These are phyloP conservation scores for Gambusia affinis DNA, from an alignment of 2,113 vertebrate genomes.

Conservation along the genomic window DNA sequence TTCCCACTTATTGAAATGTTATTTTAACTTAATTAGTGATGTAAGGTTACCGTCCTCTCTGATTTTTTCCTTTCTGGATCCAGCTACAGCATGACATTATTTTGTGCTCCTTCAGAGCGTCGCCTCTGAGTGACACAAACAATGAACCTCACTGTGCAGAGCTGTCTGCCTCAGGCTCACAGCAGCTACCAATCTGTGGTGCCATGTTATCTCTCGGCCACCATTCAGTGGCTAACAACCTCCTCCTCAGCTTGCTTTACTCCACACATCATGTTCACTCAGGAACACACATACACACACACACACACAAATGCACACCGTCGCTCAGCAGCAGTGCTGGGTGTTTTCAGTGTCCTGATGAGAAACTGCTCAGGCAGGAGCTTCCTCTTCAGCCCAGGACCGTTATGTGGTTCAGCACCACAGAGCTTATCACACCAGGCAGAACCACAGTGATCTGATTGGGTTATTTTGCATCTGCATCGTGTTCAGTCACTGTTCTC, in stretches of 20 bases:
- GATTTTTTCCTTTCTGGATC: conserved; percentile 13
- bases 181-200: conserved; percentile 21
- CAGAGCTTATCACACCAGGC: conserved; percentile 25
- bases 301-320: background rate
- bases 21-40: conserved; percentile 12
- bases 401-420: conserved; percentile 34
- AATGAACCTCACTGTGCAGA: conserved; percentile 23
- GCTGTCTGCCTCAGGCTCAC: conserved; percentile 24
- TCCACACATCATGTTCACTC: conserved; percentile 1
- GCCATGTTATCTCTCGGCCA: conserved; percentile 25
- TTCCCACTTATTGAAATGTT: background rate
- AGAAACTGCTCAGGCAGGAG: conserved; percentile 31
- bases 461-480: conserved; percentile 26
- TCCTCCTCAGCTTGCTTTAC: conserved; percentile 25
- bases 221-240: conserved; percentile 42
- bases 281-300: background rate
- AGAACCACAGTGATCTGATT: background rate
- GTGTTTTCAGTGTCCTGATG: conserved; percentile 25
- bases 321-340: conserved; percentile 8
- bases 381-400: conserved; percentile 14
- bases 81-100: conserved; percentile 12
- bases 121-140: conserved; percentile 35
- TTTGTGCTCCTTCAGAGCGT: conserved; percentile 16
- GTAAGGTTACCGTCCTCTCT: background rate
- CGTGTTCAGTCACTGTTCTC: background rate